A percentile compares a stretch with the other conserved stretches of the same genome.
These are phyloP conservation scores for Phoxinus phoxinus DNA, from an alignment of 2,113 vertebrate genomes.

Conservation along the genomic window DNA sequence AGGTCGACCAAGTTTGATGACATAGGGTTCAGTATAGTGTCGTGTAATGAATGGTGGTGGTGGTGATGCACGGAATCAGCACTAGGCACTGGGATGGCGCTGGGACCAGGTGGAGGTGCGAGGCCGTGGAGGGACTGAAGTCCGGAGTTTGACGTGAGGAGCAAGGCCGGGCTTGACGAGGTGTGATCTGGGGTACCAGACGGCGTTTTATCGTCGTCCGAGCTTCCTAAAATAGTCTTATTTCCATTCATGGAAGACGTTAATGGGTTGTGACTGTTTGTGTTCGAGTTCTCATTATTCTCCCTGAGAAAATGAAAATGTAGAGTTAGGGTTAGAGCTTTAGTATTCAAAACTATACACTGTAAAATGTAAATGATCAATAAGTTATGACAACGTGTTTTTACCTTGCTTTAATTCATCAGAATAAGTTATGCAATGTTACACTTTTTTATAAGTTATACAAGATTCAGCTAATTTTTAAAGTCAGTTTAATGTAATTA, in stretches of 20 bases:
- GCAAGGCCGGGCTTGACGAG: conserved; percentile 90
- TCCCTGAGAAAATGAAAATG: conserved; percentile 81
- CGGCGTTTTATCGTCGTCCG: conserved; percentile 98
- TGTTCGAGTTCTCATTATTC: conserved; percentile 98
- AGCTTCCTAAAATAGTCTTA: conserved; percentile 97
- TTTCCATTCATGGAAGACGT: conserved; percentile 95
- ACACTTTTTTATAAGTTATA: too few relatives aligned
- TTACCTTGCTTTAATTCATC: too few relatives aligned
- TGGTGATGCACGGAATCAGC: conserved; percentile 90
- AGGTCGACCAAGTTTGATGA: conserved; percentile 97
- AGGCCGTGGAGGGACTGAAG: conserved; percentile 91
- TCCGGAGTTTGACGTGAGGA: conserved; percentile 86
- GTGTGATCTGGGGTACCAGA: conserved; percentile 95
- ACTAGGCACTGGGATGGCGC: conserved; percentile 92
- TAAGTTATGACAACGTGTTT: too few relatives aligned
- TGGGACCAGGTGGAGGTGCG: conserved; percentile 94
- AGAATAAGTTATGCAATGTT: too few relatives aligned
- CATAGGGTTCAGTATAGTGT: conserved; percentile 99
- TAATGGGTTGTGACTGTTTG: conserved; percentile 92
- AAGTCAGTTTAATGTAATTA: too few relatives aligned
- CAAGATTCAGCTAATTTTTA: too few relatives aligned
- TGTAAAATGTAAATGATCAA: too few relatives aligned
- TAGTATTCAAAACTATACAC: neutral
- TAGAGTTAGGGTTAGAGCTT: neutral
- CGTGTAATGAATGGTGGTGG: conserved; percentile 92